Conservation (phyloP, 1,140 invertebrate genomes). For the Cydia strobilella region DNA sequence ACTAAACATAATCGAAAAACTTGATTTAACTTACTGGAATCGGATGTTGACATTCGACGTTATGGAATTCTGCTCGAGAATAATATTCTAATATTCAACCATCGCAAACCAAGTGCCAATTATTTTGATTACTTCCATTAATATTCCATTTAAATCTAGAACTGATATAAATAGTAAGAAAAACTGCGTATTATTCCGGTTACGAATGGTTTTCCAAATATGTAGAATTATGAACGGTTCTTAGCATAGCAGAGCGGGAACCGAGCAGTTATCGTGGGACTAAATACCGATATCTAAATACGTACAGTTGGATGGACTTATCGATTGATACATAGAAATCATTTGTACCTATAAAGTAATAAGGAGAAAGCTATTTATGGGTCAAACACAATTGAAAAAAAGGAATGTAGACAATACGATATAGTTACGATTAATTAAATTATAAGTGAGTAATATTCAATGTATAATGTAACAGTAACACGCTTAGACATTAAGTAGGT, state of each 20-base stretch:
- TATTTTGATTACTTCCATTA: not conserved
- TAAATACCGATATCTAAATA: slow-evolving; percentile 32
- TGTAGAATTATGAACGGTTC: slow-evolving; percentile 24
- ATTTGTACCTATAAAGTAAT: no score
- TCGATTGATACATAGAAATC: slow-evolving; percentile 47
- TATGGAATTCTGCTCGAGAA: no score
- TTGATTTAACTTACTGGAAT: no score
- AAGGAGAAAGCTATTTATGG: no score
- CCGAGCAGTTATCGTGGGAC: slow-evolving; percentile 1
- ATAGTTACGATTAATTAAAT: no score
- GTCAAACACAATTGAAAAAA: no score
- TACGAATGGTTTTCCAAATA: slow-evolving; percentile 12
- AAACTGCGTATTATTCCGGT: slow-evolving; percentile 12
- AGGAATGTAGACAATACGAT: no score
- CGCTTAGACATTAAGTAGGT: no score
- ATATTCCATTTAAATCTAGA: not conserved
- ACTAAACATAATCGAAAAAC: no score
- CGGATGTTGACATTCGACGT: no score
- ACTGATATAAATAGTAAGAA: not conserved
- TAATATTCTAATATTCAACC: not conserved
- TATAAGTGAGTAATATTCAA: no score
- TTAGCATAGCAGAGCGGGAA: slow-evolving; percentile 16
- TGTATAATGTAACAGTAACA: no score
- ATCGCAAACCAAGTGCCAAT: not conserved
- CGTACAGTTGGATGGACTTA: slow-evolving; percentile 38